These are phyloP conservation scores for Sinotaia quadrata DNA, from an alignment of 2,888 invertebrate genomes.

Conservation along the genomic window DNA sequence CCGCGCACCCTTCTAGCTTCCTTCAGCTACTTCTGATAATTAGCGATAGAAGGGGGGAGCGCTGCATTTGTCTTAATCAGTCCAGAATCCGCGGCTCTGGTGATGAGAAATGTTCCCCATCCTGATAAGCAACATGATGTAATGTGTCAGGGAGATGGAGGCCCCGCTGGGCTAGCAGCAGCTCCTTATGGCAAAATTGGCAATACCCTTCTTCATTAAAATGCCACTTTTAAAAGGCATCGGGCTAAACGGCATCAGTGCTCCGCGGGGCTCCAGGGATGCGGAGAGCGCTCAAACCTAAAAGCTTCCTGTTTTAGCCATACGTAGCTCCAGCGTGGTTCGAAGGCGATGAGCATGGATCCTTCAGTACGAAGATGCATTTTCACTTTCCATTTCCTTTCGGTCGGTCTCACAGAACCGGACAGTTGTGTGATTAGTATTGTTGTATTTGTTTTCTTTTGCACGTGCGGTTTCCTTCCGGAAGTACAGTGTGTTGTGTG, in stretches of 20 bases:
- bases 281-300: slow-evolving; percentile 5
- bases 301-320: slow-evolving; percentile 21
- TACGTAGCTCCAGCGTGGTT: not conserved
- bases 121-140: slow-evolving; percentile 30
- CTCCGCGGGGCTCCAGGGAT: slow-evolving; percentile 14
- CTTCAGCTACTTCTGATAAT: slow-evolving; percentile 14
- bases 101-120: slow-evolving; percentile 23
- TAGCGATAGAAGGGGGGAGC: slow-evolving; percentile 20
- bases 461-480: too few relatives aligned
- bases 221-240: slow-evolving; percentile 31
- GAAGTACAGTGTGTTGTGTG: too few relatives aligned
- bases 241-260: slow-evolving; percentile 25
- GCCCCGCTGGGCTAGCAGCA: slow-evolving; percentile 14
- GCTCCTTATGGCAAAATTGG: slow-evolving; percentile 28
- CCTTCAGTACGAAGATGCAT: too few relatives aligned
- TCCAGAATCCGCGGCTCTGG: slow-evolving; percentile 25
- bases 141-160: slow-evolving; percentile 28
- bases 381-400: slow-evolving; percentile 27
- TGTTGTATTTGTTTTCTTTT: too few relatives aligned
- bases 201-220: slow-evolving; percentile 30
- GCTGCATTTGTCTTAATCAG: slow-evolving; percentile 32
- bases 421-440: too few relatives aligned
- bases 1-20: slow-evolving; percentile 16
- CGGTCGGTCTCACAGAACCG: too few relatives aligned
- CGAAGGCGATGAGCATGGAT: too few relatives aligned